These are phyloP conservation scores for Pseudorectes ferrugineus DNA, from an alignment of 2,113 vertebrate species.

Conservation along the genomic window DNA sequence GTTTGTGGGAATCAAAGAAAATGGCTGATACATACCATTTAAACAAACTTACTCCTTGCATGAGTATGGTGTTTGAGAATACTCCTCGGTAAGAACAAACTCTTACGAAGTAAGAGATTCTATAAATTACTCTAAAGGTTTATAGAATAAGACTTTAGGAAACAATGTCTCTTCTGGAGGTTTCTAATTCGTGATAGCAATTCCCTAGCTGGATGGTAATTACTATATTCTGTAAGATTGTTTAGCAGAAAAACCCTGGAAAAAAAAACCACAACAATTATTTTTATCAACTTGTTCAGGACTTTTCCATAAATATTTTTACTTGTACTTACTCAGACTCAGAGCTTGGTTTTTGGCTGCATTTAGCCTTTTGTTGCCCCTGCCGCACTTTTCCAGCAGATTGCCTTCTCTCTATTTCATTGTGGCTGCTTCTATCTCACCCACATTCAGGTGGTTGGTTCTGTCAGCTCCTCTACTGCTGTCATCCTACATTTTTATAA, in stretches of 20 bases:
- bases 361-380: background rate
- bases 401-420: background rate
- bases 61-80: background rate
- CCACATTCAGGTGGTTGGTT: background rate
- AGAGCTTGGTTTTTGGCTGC: background rate
- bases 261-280: background rate
- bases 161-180: background rate
- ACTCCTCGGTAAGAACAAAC: background rate
- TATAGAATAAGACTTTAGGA: background rate
- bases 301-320: background rate
- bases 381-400: background rate
- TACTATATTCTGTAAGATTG: background rate
- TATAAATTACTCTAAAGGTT: background rate
- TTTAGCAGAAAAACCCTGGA: background rate
- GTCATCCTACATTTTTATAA: background rate
- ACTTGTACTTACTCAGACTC: background rate
- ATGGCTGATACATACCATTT: background rate
- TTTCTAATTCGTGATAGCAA: background rate
- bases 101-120: background rate
- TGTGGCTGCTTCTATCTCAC: background rate
- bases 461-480: background rate
- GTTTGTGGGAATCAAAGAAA: background rate
- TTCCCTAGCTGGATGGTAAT: background rate
- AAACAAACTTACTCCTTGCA: background rate
- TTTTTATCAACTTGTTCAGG: background rate